phyloP scores from a whole-genome alignment of 1,140 invertebrate genomes.

The Drosophila lini region DNA sequence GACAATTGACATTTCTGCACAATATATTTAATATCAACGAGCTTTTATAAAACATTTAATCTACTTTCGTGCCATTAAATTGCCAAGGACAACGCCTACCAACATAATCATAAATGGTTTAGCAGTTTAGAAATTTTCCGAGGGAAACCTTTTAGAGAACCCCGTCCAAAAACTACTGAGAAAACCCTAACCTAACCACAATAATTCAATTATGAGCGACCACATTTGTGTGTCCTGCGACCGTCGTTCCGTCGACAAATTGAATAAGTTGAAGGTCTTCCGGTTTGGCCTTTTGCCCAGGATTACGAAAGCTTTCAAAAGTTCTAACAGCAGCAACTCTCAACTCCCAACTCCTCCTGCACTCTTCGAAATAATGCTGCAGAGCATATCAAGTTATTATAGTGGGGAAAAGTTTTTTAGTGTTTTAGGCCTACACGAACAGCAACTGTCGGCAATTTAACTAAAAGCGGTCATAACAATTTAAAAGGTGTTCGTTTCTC shows the following conservation, averaged over 20 bases:
- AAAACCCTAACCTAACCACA: slow-evolving; percentile 30
- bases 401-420: slow-evolving; percentile 61
- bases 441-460: slow-evolving; percentile 62
- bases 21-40: neutral
- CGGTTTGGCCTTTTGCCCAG: slow-evolving; percentile 13
- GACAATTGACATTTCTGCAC: neutral
- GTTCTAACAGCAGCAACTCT: neutral
- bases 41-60: neutral
- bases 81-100: neutral
- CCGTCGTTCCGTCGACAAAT: slow-evolving; percentile 46
- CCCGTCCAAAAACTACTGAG: slow-evolving; percentile 1
- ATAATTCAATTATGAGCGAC: slow-evolving; percentile 58
- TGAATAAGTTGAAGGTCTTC: slow-evolving; percentile 66
- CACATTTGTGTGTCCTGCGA: slow-evolving; percentile 27
- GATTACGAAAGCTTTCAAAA: slow-evolving; percentile 57
- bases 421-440: slow-evolving; percentile 47
- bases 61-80: neutral
- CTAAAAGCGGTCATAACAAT: slow-evolving; percentile 74
- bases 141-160: slow-evolving; percentile 26
- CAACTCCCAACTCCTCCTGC: slow-evolving; percentile 6
- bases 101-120: slow-evolving; percentile 32
- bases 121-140: neutral
- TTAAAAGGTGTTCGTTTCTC: slow-evolving; percentile 63
- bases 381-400: slow-evolving; percentile 64
- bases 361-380: slow-evolving; percentile 42